Percentiles rank a stretch among this genome's conserved stretches.
Conservation (phyloP, 2,888 invertebrate genomes). For the Barypeithes pellucidus region DNA sequence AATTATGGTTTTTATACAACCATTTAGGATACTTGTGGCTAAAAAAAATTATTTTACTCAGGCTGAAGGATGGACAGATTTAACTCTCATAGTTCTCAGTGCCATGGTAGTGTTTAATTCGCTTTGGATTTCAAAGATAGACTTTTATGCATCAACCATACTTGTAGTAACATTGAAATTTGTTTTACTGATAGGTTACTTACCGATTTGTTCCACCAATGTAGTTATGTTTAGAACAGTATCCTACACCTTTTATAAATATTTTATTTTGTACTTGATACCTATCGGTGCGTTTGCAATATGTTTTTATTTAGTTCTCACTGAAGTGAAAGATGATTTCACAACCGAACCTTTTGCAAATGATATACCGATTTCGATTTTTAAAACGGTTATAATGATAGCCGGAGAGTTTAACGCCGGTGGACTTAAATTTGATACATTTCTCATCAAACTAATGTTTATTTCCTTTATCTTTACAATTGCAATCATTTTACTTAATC, state of each 20-base stretch:
- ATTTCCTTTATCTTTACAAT: slow-evolving; percentile 87
- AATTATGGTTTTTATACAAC: too few relatives aligned
- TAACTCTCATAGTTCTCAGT: too few relatives aligned
- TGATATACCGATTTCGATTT: slow-evolving; percentile 80
- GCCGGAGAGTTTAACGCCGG: slow-evolving; percentile 90
- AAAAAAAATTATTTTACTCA: too few relatives aligned
- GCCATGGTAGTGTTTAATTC: too few relatives aligned
- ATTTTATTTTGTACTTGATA: slow-evolving; percentile 85
- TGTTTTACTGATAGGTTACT: slow-evolving; percentile 84
- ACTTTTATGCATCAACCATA: slow-evolving; percentile 82
- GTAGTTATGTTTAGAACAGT: slow-evolving; percentile 89
- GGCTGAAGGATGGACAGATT: too few relatives aligned
- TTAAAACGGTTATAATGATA: slow-evolving; percentile 89
- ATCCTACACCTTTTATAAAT: slow-evolving; percentile 84
- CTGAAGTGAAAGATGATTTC: too few relatives aligned
- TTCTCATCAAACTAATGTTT: slow-evolving; percentile 85
- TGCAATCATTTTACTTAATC: slow-evolving; percentile 86
- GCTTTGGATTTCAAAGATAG: slow-evolving; percentile 76
- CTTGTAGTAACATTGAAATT: slow-evolving; percentile 84
- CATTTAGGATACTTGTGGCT: too few relatives aligned
- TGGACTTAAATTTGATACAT: slow-evolving; percentile 80
- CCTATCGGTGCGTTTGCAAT: slow-evolving; percentile 87
- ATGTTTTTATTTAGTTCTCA: slow-evolving; percentile 85
- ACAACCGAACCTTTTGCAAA: slow-evolving; percentile 71
- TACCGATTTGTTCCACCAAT: slow-evolving; percentile 85